These are phyloP conservation scores for Ceyx margarethae DNA, from an alignment of 2,113 vertebrate species.

Conservation along the genomic window DNA sequence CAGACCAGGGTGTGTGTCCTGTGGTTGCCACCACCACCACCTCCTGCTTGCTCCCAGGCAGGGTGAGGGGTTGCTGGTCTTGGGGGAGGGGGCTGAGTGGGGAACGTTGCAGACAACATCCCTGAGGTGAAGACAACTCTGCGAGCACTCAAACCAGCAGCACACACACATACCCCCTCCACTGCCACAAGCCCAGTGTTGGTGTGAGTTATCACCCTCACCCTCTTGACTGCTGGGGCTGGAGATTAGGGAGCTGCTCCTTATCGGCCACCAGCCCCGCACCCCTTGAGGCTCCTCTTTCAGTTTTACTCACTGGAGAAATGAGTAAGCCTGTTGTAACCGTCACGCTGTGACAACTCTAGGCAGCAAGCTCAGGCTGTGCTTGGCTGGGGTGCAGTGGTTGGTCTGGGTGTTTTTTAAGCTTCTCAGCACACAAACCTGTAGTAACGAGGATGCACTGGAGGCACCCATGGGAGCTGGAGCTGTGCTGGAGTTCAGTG, in stretches of 20 bases:
- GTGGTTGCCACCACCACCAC: not conserved
- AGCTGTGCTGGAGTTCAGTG: not conserved
- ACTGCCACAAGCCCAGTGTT: fast-evolving
- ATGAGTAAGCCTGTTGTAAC: conserved; percentile 22
- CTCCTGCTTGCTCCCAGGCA: fast-evolving
- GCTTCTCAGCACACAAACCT: not conserved
- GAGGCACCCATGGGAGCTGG: not conserved
- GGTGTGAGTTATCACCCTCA: not conserved
- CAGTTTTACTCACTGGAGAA: not conserved
- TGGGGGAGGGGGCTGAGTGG: too few relatives aligned
- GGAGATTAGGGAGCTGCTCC: conserved; percentile 55
- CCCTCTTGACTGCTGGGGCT: not conserved
- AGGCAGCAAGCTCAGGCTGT: not conserved
- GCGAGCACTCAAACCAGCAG: not conserved
- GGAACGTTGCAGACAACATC: not conserved
- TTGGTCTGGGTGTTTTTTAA: not conserved
- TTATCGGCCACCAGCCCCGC: not conserved
- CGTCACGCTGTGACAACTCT: not conserved
- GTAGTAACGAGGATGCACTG: not conserved
- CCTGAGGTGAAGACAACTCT: not conserved
- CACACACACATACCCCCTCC: not conserved
- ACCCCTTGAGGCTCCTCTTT: not conserved
- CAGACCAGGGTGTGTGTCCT: fast-evolving
- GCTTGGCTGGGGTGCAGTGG: not conserved
- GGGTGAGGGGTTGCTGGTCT: fast-evolving